Percentiles rank a stretch among this genome's conserved stretches.
Evolutionary conservation across 2,113 vertebrate species (phyloP).

Genomic region (Lepidothrix coronata): DNA sequence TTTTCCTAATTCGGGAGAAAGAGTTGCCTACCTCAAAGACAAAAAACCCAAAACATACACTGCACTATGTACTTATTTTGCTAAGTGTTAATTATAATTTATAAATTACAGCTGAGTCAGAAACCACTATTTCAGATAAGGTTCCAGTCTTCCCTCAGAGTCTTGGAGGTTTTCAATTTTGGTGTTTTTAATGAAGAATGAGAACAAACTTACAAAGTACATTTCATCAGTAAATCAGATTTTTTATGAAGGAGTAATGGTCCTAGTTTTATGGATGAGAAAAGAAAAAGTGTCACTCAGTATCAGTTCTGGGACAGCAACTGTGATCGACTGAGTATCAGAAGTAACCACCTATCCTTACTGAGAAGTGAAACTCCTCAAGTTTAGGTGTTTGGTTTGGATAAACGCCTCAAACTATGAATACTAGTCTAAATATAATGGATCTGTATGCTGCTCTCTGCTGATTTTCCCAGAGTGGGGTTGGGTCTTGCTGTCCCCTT

Average conservation of each 20-base stretch:
- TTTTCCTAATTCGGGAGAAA: not conserved
- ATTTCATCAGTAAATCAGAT: not conserved
- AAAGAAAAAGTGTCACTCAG: not conserved
- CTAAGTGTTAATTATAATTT: not conserved
- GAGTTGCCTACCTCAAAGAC: not conserved
- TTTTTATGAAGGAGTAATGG: not conserved
- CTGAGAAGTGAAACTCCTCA: not conserved
- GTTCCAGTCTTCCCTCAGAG: not conserved
- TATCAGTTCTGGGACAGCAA: not conserved
- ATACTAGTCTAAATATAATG: not conserved
- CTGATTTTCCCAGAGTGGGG: too few relatives aligned
- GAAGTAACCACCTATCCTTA: not conserved
- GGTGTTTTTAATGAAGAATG: not conserved
- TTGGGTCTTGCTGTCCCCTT: too few relatives aligned
- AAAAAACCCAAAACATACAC: not conserved
- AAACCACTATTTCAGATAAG: not conserved
- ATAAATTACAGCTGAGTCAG: not conserved
- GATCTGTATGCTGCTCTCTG: too few relatives aligned
- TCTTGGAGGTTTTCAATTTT: not conserved
- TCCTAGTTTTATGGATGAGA: not conserved
- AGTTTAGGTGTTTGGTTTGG: not conserved
- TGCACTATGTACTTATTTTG: not conserved
- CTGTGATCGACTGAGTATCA: not conserved
- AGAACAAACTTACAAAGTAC: not conserved
- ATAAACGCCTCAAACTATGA: not conserved